Evolutionary conservation across 2,888 invertebrate genomes (phyloP), one percentile per base, ranked within the genome.

Genomic region (Trichopria drosophilae): DNA sequence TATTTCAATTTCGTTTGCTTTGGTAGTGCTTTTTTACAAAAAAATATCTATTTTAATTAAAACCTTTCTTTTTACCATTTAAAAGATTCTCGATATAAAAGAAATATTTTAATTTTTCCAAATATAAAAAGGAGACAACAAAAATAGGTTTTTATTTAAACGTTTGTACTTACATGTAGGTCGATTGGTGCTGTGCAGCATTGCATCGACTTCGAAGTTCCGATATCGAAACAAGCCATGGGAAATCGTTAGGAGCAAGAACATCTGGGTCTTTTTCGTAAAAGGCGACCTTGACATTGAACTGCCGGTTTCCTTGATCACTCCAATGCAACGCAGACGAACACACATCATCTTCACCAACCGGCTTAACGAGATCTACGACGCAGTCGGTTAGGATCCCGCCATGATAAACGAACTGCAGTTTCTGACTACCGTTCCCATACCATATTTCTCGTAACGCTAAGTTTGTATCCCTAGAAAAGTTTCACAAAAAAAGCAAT

Each of bases 401-500:
- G 44, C 62, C 68, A 55, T 71, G 66, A 62, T 72, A 73, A 47
- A 72, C 64, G 53, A 73, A 53, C 41, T 68, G 68, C 49, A 74
- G 61, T 54, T 66, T 71, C 44, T 65, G 61, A 22, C 55, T 47
- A 19, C 56, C 55, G 34, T 61, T 59, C 29, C 61, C 57, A 24
- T 68, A 54, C 65, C 67, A 68, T 32, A 73, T 57, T 57, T 74
- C 69, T 28, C 71, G 61, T 59, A 73, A 60, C 4, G 65, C 62
- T 20, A 71, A 63, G 32, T 64, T 66, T 23, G 65, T 67, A 19
- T 65, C 63, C 34, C 74, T 73, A 52, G n/a, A n/a, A n/a, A n/a
- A n/a, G n/a, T n/a, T n/a, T n/a, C n/a, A n/a, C n/a, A n/a, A n/a
- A n/a, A n/a, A n/a, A n/a, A n/a, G n/a, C n/a, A n/a, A n/a, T n/a